Conservation (phyloP, 1,140 invertebrate genomes). For the Camponotus vicinus region DNA sequence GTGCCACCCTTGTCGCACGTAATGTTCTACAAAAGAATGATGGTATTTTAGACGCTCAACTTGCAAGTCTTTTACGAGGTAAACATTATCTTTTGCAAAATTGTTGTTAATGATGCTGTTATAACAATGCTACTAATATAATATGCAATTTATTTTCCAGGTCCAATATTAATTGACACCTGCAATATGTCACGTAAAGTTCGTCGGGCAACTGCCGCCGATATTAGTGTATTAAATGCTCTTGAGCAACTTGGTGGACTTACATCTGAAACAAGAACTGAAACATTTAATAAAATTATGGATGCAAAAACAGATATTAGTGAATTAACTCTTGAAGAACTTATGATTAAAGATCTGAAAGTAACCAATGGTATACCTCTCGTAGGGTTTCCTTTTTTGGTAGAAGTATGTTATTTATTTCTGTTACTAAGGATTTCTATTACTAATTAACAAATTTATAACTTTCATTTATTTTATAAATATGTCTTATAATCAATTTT, state of each 20-base stretch:
- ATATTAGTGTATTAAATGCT: conserved; percentile 86
- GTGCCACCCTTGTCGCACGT: conserved; percentile 89
- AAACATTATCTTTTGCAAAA: conserved; percentile 55
- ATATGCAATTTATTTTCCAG: conserved; percentile 81
- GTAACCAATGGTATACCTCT: conserved; percentile 87
- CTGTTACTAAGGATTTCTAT: background rate
- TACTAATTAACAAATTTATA: background rate
- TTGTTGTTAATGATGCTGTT: background rate
- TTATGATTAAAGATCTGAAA: conserved; percentile 90
- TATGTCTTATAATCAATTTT: conserved; percentile 29
- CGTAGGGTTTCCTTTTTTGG: conserved; percentile 87
- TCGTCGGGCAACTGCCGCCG: conserved; percentile 88
- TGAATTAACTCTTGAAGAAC: conserved; percentile 86
- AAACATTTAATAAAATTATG: conserved; percentile 86
- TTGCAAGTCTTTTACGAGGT: conserved; percentile 80
- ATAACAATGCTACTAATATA: background rate
- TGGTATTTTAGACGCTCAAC: conserved; percentile 70
- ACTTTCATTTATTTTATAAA: background rate
- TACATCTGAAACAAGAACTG: conserved; percentile 70
- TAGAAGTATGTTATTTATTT: conserved; percentile 76
- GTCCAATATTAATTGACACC: conserved; percentile 92
- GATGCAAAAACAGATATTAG: conserved; percentile 88
- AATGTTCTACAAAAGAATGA: conserved; percentile 83
- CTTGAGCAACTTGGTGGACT: conserved; percentile 82
- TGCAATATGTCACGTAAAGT: conserved; percentile 89